Base-by-base conservation (phyloP, 1,140 invertebrate genomes). In the Leguminivora glycinivorella region DNA sequence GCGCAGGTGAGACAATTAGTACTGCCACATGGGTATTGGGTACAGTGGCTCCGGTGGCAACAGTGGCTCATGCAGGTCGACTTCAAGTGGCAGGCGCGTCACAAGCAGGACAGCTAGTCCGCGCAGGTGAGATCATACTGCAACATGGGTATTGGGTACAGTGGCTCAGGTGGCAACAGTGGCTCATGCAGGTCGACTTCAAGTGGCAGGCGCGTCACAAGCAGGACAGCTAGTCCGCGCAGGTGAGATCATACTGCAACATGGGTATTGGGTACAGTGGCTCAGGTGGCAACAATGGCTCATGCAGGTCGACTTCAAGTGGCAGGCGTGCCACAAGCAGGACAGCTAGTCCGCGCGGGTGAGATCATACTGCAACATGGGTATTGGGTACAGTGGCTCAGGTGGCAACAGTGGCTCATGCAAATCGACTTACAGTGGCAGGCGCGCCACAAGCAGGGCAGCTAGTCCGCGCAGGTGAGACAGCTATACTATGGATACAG, bases 1-100 rank as follows among this genome's bases (percentile, higher is more conserved):
- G 29, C 68, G 63, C 66, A 75, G 71, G 76, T 77, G 34, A 25
- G 60, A 9, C 69, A 63, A 47, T 4, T 22, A 69, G n/a, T 14
- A 25, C 56, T 24, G 94, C n/a, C n/a, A n/a, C n/a, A n/a, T n/a
- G n/a, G n/a, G n/a, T n/a, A n/a, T n/a, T n/a, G n/a, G n/a, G n/a
- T n/a, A n/a, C n/a, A n/a, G n/a, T n/a, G n/a, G n/a, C 26, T 93
- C 93, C 66, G 83, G 91, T 31, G 95, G 95, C 12, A 99, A 90
- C 95, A 98, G 84, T 99, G 98, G 98, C 94, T 96, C 63, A 99
- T 99, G 98, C 95, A 97, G 85, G 96, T 95, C 72, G 98, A 98
- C 91, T 98, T 98, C 88, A 97, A 97, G 90, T 98, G 97, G 97
- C 97, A 98, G 92, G 96, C 96, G 71, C 73, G 85, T 14, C 77